Conservation (phyloP, 37 sponge, comb jelly and placozoan genomes). For the Theonella swinhoei region DNA sequence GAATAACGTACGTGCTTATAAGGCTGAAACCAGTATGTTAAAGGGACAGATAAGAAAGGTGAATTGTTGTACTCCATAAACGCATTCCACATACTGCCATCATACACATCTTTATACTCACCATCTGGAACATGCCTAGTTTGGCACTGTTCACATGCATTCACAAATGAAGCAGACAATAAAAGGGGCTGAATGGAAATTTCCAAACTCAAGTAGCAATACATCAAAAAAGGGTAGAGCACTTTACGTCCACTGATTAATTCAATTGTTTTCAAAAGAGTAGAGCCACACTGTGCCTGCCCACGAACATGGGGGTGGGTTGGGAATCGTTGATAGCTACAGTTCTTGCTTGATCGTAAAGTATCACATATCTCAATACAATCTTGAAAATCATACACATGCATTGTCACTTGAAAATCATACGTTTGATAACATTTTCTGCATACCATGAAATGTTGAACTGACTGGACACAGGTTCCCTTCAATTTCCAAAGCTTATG, state of each 20-base stretch:
- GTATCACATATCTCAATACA: too few relatives aligned
- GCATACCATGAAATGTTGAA: too few relatives aligned
- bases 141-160: constrained; percentile 39
- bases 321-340: constrained; percentile 19
- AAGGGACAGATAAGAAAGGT: constrained; percentile 10
- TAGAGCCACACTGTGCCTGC: constrained; percentile 11
- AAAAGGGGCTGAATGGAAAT: constrained; percentile 6
- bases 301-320: constrained; percentile 5
- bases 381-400: too few relatives aligned
- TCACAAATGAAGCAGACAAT: not conserved
- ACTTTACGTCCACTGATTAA: constrained; percentile 10
- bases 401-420: too few relatives aligned
- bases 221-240: constrained; percentile 2
- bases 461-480: too few relatives aligned
- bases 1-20: constrained; percentile 15
- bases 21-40: constrained; percentile 25
- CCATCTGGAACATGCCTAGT: not conserved
- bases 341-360: constrained; percentile 9
- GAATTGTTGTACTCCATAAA: too few relatives aligned
- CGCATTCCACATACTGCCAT: constrained; percentile 32
- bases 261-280: constrained; percentile 26
- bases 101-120: constrained; percentile 12
- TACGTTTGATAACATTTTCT: too few relatives aligned
- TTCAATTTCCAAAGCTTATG: too few relatives aligned
- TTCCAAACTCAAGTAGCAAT: constrained; percentile 19